phyloP scores from a whole-genome alignment of 2,888 invertebrate genomes.

The Tuberolachnus salignus region DNA sequence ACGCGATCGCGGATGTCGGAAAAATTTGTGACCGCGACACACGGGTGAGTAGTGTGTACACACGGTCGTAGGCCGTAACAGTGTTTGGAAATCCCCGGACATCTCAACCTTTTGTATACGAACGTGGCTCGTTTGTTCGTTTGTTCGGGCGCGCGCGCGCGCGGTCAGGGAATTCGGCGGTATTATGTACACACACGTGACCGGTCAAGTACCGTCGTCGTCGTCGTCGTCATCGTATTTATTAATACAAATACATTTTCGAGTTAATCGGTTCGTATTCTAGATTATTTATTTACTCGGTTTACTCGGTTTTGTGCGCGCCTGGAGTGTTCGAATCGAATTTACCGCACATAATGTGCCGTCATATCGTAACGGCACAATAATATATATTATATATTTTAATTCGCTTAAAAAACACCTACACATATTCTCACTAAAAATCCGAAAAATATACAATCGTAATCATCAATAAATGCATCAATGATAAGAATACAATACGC shows the following conservation, averaged over 20 bases:
- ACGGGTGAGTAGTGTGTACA: background rate
- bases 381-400: too few relatives aligned
- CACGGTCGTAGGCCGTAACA: conserved; percentile 34
- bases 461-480: too few relatives aligned
- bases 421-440: too few relatives aligned
- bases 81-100: conserved; percentile 46
- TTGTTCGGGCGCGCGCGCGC: too few relatives aligned
- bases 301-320: conserved; percentile 22
- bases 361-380: too few relatives aligned
- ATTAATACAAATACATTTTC: conserved; percentile 22
- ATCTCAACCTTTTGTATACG: conserved; percentile 35
- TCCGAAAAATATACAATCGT: too few relatives aligned
- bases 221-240: too few relatives aligned
- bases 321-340: background rate
- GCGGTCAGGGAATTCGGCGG: conserved; percentile 15
- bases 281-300: conserved; percentile 40
- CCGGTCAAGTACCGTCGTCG: conserved; percentile 41
- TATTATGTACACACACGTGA: conserved; percentile 15
- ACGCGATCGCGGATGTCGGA: background rate
- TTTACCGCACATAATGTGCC: conserved; percentile 5
- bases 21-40: background rate
- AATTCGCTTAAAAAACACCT: too few relatives aligned
- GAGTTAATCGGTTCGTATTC: conserved; percentile 52
- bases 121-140: conserved; percentile 42
- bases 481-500: too few relatives aligned